Conservation (phyloP, 2,113 vertebrate genomes). For the Coreoperca whiteheadi region DNA sequence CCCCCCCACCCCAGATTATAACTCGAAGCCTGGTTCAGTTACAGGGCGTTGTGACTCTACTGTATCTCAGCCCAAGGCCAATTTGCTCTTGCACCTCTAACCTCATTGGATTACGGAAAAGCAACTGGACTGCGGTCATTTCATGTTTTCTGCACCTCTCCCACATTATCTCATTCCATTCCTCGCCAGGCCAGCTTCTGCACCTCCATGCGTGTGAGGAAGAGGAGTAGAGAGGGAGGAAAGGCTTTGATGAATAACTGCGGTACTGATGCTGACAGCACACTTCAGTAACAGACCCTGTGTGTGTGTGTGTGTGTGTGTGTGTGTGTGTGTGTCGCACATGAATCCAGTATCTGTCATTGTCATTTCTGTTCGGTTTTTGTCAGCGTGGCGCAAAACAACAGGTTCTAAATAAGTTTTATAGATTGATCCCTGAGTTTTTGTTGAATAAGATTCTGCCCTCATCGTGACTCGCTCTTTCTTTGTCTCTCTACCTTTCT, state of each 20-base stretch:
- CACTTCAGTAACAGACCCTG: conserved; percentile 41
- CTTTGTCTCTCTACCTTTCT: conserved; percentile 9
- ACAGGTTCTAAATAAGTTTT: conserved; percentile 17
- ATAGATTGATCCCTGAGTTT: background rate
- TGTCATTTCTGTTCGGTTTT: conserved; percentile 16
- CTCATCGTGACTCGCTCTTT: conserved; percentile 3
- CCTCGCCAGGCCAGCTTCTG: background rate
- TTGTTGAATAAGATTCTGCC: conserved; percentile 38
- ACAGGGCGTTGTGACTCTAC: too few species aligned
- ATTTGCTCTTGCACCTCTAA: background rate
- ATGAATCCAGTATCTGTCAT: conserved; percentile 5
- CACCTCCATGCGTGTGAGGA: conserved; percentile 1
- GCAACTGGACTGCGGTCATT: background rate
- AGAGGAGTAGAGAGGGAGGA: conserved; percentile 16
- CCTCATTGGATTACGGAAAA: conserved; percentile 2
- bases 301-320: conserved; percentile 21
- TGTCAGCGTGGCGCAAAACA: conserved; percentile 15
- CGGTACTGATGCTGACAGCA: conserved; percentile 72
- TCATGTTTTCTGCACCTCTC: background rate
- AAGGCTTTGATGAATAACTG: conserved; percentile 78
- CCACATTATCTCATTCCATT: background rate
- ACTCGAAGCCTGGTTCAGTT: too few species aligned
- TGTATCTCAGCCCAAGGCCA: background rate
- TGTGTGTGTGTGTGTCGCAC: conserved; percentile 22
- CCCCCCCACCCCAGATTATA: too few species aligned